Base-by-base conservation (phyloP, 2,113 vertebrate species). In the Misgurnus anguillicaudatus region DNA sequence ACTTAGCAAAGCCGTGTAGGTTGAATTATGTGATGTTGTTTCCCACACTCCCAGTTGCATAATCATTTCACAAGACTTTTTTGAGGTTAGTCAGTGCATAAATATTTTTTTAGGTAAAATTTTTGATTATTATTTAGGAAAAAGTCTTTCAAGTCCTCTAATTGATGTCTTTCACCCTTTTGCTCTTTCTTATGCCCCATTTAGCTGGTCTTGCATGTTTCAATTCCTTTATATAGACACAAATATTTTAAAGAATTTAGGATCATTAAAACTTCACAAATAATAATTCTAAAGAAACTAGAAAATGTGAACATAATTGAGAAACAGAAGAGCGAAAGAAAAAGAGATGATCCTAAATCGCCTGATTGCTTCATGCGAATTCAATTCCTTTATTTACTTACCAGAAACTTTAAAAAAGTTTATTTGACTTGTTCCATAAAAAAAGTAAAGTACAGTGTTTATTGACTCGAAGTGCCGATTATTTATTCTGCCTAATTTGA, bases 401-500 rank as follows among this genome's bases (percentile, higher is more conserved):
- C 82, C 71, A 21, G 17, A n/a, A 66, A 81, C 74, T 86, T 86
- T 85, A 61, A 66, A 80, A 68, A 78, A 86, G 91, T 87, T 91
- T 92, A 90, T 92, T 92, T 91, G 83, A 90, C 89, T 91, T 91
- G 84, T 84, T 86, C 84, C 87, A 89, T 89, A 89, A 89, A 80
- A n/a, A 88, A 89, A 88, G 45, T 84, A 85, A 89, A 85, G 84
- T 85, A 77, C 74, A 80, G 73, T 90, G 89, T 91, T 92, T 91
- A 83, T 84, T 51, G 86, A 86, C 83, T 85, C 78, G 75, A 85
- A 83, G 47, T 45, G 80, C 0, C 79, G 89, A 91, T 92, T 93
- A 92, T 93, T 93, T 92, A 91, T 89, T 78, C 89, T 89, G 86
- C 81, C 88, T 92, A 92, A 93, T 92, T 91, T 91, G 88, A 92